Conservation (phyloP, 2,888 invertebrate genomes). For the Dorcus parallelipipedus region DNA sequence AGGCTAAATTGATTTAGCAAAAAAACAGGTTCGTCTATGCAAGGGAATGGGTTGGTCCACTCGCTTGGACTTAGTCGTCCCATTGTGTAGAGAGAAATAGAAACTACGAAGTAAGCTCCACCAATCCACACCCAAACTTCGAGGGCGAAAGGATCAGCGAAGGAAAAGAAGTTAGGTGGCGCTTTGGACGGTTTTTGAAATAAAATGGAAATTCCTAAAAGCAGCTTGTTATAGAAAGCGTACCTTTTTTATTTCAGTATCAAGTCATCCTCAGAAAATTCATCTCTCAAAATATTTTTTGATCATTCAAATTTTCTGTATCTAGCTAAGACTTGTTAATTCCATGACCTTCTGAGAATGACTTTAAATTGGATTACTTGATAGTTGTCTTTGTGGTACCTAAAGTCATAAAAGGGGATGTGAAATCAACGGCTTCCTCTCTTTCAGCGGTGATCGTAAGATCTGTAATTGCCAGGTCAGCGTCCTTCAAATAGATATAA, state of each 20-base stretch:
- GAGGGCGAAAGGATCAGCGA: conserved; percentile 73
- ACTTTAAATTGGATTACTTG: too few species aligned
- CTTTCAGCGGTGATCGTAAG: conserved; percentile 84
- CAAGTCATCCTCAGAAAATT: not conserved
- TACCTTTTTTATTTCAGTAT: not conserved
- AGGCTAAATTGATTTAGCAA: conserved; percentile 62
- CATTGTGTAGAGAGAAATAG: conserved; percentile 60
- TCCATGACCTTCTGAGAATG: too few species aligned
- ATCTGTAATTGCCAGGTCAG: conserved; percentile 90
- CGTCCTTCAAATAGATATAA: conserved; percentile 57
- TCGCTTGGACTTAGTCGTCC: conserved; percentile 62
- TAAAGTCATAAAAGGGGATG: conserved; percentile 82
- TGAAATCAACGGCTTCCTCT: conserved; percentile 88
- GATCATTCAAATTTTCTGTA: too few species aligned
- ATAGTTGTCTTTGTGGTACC: conserved; percentile 44
- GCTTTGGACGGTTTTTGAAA: conserved; percentile 63
- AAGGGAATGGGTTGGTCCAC: conserved; percentile 63
- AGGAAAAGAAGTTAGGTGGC: conserved; percentile 67
- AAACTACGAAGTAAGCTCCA: conserved; percentile 63
- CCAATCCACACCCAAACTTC: conserved; percentile 71
- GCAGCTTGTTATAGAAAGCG: conserved; percentile 8
- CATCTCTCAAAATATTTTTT: too few species aligned
- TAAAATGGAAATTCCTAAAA: conserved; percentile 60
- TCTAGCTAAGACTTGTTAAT: too few species aligned
- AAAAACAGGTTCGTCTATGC: conserved; percentile 59